Evolutionary conservation across 2,888 invertebrate genomes (phyloP).

Genomic region (Imbricaverruca yamaguchii): DNA sequence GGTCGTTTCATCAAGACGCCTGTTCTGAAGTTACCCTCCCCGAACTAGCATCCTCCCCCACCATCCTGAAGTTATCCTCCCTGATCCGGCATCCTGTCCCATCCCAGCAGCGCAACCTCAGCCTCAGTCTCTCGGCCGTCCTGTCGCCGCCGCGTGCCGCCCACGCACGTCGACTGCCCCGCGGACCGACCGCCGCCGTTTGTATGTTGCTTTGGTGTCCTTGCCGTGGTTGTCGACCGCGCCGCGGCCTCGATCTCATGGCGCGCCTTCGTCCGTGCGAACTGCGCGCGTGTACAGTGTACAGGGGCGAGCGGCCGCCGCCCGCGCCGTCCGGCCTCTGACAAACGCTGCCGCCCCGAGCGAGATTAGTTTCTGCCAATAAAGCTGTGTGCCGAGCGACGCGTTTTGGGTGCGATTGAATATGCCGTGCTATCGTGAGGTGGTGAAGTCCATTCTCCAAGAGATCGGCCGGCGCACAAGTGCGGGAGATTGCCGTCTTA

Average conservation of each 20-base stretch:
- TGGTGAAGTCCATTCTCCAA: too few species aligned
- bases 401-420: not conserved
- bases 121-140: too few species aligned
- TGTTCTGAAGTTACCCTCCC: too few species aligned
- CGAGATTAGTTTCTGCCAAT: constrained; percentile 4
- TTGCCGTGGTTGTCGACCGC: not conserved
- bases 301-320: not conserved
- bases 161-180: not conserved
- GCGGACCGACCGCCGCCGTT: not conserved
- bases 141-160: not conserved
- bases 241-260: not conserved
- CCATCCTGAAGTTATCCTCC: too few species aligned
- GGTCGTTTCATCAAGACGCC: too few species aligned
- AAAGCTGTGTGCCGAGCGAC: not conserved
- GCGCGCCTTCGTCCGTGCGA: not conserved
- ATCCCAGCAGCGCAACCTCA: too few species aligned
- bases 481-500: not conserved
- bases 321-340: not conserved
- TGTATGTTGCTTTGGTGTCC: not conserved
- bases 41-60: too few species aligned
- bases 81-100: too few species aligned
- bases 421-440: not conserved
- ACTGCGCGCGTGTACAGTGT: not conserved
- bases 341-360: not conserved
- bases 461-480: not conserved